phyloP scores from a whole-genome alignment of 1,140 invertebrate species.

The Plectrocnemia conspersa region DNA sequence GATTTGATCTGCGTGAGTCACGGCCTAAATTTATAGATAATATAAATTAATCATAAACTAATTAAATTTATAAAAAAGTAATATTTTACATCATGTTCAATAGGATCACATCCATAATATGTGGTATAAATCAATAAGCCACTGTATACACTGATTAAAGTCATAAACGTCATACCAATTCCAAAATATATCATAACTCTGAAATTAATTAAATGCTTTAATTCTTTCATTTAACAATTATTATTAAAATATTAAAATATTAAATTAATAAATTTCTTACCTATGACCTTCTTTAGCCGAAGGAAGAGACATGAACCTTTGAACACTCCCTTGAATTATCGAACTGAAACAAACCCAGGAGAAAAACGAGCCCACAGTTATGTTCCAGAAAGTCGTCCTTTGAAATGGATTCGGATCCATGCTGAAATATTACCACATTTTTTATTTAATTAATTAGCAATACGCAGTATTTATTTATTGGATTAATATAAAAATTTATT shows the following conservation, averaged over 20 bases:
- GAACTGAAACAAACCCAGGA: constrained; percentile 54
- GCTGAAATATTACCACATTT: constrained; percentile 42
- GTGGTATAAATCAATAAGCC: constrained; percentile 69
- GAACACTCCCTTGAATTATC: constrained; percentile 57
- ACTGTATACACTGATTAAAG: constrained; percentile 54
- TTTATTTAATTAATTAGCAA: constrained; percentile 34
- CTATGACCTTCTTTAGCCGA: constrained; percentile 49
- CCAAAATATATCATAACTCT: constrained; percentile 21
- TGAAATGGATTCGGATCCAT: constrained; percentile 61
- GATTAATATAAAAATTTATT: not conserved
- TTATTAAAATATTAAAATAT: constrained; percentile 5
- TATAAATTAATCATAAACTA: not conserved
- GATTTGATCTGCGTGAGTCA: constrained; percentile 41
- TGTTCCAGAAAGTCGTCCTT: constrained; percentile 67
- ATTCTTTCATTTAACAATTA: not conserved
- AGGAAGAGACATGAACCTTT: constrained; percentile 56
- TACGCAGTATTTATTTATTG: constrained; percentile 30
- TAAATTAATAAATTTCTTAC: too few species aligned
- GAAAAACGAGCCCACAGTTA: constrained; percentile 64
- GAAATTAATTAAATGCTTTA: constrained; percentile 37
- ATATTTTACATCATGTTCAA: constrained; percentile 53
- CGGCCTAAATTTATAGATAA: constrained; percentile 28
- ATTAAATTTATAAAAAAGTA: not conserved
- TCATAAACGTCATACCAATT: constrained; percentile 49
- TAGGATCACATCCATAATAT: constrained; percentile 69